phyloP scores from a whole-genome alignment of 2,797 vertebrate genomes.

The Pseudotriccus pelzelni region DNA sequence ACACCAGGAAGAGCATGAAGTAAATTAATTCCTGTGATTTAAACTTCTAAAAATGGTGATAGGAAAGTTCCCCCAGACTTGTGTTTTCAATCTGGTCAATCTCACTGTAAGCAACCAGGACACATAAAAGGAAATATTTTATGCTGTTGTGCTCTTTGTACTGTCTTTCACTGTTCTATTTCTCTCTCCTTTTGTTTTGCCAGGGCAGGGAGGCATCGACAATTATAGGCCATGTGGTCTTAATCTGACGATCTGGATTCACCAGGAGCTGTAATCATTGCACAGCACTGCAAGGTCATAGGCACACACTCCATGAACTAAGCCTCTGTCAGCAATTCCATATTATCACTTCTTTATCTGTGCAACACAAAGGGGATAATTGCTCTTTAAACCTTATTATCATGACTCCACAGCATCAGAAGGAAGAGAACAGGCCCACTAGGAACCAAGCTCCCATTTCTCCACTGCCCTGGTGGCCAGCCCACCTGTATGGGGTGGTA shows the following conservation, averaged over 20 bases:
- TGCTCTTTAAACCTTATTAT: neutral
- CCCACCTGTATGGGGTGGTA: no score
- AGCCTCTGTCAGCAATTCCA: neutral
- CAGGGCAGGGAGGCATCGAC: neutral
- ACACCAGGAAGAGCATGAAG: neutral
- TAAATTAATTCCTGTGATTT: neutral
- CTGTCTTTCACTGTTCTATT: neutral
- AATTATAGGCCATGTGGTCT: neutral
- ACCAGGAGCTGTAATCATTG: neutral
- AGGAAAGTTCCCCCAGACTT: neutral
- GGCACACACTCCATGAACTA: neutral
- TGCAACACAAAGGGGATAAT: neutral
- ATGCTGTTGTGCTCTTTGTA: neutral
- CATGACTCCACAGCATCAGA: neutral
- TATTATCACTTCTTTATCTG: neutral
- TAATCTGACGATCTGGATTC: neutral
- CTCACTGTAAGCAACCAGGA: neutral
- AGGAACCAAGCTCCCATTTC: neutral
- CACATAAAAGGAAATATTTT: neutral
- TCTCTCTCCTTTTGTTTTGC: neutral
- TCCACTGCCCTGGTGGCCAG: rapidly evolving
- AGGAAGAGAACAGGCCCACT: rapidly evolving
- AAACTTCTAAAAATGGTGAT: neutral
- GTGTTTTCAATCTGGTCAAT: neutral
- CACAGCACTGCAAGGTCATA: neutral